Percentiles rank a stretch among this genome's conserved stretches.
Evolutionary conservation across 2,888 invertebrate species (phyloP).

Genomic region (Eumacrocentrus americanus): DNA sequence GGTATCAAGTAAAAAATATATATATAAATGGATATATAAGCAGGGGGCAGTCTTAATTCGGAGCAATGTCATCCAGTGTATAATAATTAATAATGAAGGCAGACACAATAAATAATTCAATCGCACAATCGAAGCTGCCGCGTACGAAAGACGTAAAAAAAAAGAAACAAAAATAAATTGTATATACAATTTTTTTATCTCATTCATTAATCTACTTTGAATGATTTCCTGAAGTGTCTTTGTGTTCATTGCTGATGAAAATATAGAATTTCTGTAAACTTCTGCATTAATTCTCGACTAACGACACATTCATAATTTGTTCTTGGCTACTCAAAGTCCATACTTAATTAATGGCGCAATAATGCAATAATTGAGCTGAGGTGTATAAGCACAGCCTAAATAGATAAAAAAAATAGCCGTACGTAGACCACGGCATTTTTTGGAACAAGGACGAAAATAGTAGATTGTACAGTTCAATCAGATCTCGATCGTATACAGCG

Average conservation of each 20-base stretch:
- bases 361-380: no score
- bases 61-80: constrained; percentile 9
- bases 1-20: background rate
- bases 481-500: constrained; percentile 8
- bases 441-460: no score
- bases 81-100: background rate
- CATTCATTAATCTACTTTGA: background rate
- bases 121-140: constrained; percentile 7
- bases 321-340: constrained; percentile 8
- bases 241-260: background rate
- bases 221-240: background rate
- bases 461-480: no score
- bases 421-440: no score
- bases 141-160: background rate
- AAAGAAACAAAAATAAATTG: background rate
- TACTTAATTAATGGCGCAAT: constrained; percentile 13
- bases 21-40: constrained; percentile 7
- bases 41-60: constrained; percentile 22
- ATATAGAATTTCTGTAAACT: no score
- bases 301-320: no score
- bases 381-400: background rate
- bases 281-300: background rate
- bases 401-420: no score
- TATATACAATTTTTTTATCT: constrained; percentile 14
- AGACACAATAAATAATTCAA: constrained; percentile 4